Percentiles rank a stretch among this genome's conserved stretches.
Evolutionary conservation across 2,888 invertebrate species (phyloP).

Genomic region (Linnaemya tessellans): DNA sequence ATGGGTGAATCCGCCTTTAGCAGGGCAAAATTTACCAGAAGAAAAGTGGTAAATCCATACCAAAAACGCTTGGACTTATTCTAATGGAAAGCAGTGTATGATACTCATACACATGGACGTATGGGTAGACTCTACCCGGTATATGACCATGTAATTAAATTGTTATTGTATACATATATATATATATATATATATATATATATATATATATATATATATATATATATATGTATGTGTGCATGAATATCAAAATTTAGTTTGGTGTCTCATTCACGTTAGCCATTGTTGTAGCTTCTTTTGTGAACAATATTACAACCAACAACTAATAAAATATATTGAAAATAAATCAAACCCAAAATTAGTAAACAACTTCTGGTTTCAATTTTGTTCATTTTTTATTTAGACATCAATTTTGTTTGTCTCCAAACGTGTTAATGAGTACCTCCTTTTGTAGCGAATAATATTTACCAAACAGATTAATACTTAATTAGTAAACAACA

Average conservation of each 20-base stretch:
- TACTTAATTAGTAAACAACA: slow-evolving; percentile 19
- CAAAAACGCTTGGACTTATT: no score
- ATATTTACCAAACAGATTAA: slow-evolving; percentile 33
- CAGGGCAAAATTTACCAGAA: no score
- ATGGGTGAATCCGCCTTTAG: no score
- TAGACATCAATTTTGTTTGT: not conserved
- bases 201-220: not conserved
- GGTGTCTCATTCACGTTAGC: not conserved
- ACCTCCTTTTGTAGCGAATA: not conserved
- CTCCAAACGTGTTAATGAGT: not conserved
- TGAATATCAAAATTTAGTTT: slow-evolving; percentile 2
- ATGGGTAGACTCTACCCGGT: no score
- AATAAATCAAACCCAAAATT: slow-evolving; percentile 7
- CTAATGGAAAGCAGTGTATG: no score
- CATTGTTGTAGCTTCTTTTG: not conserved
- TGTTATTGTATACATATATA: not conserved
- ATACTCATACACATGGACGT: no score
- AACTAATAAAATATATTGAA: slow-evolving; percentile 10
- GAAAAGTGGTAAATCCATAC: no score
- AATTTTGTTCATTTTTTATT: not conserved
- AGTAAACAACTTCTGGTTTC: slow-evolving; percentile 43
- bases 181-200: not conserved
- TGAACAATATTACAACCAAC: not conserved
- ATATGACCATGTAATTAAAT: no score
- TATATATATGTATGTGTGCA: not conserved